Evolutionary conservation across 1,140 invertebrate species (phyloP).

Genomic region (Drosophila punjabiensis): DNA sequence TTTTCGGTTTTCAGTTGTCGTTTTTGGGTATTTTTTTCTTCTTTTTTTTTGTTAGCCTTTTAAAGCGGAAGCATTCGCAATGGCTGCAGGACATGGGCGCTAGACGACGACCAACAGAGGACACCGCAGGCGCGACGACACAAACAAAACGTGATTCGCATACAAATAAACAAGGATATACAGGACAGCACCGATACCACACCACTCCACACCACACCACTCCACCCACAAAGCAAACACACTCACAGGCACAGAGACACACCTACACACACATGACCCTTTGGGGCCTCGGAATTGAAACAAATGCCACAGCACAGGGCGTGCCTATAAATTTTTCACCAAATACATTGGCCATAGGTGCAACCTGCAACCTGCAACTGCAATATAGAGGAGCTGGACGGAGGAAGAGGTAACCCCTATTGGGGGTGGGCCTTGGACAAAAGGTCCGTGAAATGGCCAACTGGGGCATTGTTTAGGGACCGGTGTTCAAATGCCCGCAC

Average conservation of each 20-base stretch:
- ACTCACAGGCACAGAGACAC: constrained; percentile 6
- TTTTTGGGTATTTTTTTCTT: not conserved
- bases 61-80: constrained; percentile 73
- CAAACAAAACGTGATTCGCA: constrained; percentile 81
- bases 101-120: constrained; percentile 22
- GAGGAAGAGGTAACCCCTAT: not conserved
- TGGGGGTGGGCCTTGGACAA: constrained; percentile 34
- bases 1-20: constrained; percentile 5
- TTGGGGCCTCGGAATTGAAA: constrained; percentile 71
- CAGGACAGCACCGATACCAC: constrained; percentile 4
- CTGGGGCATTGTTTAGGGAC: constrained; percentile 70
- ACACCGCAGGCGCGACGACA: constrained; percentile 80
- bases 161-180: constrained; percentile 74
- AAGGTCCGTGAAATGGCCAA: constrained; percentile 69
- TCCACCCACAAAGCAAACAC: constrained; percentile 14
- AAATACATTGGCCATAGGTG: constrained; percentile 75
- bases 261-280: constrained; percentile 31
- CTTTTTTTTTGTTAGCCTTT: constrained; percentile 37
- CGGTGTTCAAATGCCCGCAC: constrained; percentile 50
- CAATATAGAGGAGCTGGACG: constrained; percentile 20
- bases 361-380: constrained; percentile 38
- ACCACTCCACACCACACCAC: not conserved
- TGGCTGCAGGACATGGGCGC: constrained; percentile 48
- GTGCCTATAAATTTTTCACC: constrained; percentile 82
- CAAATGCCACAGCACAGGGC: constrained; percentile 74